Evolutionary conservation across 2,797 vertebrate species (phyloP), one percentile per base, ranked within the genome.

Genomic region (Sphaeramia orbicularis): DNA sequence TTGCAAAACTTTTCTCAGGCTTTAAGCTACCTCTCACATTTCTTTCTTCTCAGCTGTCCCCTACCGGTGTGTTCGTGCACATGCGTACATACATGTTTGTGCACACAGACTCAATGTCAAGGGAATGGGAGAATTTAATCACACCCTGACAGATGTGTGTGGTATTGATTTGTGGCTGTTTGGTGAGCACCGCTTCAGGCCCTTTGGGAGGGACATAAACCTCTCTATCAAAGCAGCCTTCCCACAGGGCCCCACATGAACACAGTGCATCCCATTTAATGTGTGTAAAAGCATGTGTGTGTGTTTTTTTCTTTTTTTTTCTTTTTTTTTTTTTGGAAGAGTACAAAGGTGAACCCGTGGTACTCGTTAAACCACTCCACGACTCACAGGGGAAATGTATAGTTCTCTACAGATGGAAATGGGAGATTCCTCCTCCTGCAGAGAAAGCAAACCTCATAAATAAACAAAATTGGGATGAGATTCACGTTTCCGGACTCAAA

Each of bases 121-220:
- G 67, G 61, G 80, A 79, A 72, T 48, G 27, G 36, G 63, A 79
- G 71, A 72, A 79, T 89, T 80, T 86, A 91, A 92, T 92, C 84
- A 76, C 83, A 68, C 59, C 75, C 71, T 63, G 52, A 81, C 86
- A 90, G 78, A 87, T 88, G 80, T 87, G 81, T 55, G 61, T n/a
- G 11, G 68, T 91, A 90, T 91, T 86, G 90, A 93, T 91, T 86
- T 76, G 81, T 76, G 42, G 62, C 75, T 81, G 73, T 80, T 87
- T 82, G 48, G 66, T 68, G 67, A 86, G 80, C 51, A 37, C 27
- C 43, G 83, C 83, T 83, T 1, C 51, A 6, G 74, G 77, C 55
- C 70, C 72, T 55, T 16, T 16, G 57, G 78, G 86, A 69, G 64
- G 60, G 73, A 76, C 74, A 74, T 71, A 80, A 90, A 89, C 76